These are phyloP conservation scores for Aleiodes testaceus DNA, from an alignment of 2,888 invertebrate genomes.

Conservation along the genomic window DNA sequence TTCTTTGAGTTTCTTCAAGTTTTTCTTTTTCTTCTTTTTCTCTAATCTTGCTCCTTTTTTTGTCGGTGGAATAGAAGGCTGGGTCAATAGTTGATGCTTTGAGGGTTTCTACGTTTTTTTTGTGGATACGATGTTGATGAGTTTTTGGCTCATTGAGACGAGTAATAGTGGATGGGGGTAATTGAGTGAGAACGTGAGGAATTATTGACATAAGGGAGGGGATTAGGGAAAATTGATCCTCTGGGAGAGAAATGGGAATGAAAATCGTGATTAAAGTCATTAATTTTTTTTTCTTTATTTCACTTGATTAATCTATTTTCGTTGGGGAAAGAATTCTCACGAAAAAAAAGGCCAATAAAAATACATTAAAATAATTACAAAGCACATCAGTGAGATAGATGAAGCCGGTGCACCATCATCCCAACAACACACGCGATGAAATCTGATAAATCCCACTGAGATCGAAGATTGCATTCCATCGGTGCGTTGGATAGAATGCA, in stretches of 20 bases:
- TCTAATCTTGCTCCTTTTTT: not conserved
- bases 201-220: no score
- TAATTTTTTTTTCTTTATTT: no score
- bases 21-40: not conserved
- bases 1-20: constrained; percentile 9
- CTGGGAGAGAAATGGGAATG: no score
- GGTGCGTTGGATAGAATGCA: constrained; percentile 37
- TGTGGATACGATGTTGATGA: no score
- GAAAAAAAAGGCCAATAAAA: not conserved
- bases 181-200: no score
- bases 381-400: constrained; percentile 7
- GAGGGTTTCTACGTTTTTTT: no score
- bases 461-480: constrained; percentile 42
- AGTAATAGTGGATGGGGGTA: no score
- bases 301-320: no score
- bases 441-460: constrained; percentile 39
- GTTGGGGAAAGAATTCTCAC: no score
- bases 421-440: constrained; percentile 40
- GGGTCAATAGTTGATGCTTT: not conserved
- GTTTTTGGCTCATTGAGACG: no score
- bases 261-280: no score
- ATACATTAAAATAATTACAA: constrained; percentile 21
- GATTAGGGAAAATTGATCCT: no score
- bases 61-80: not conserved
- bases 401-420: constrained; percentile 15